Percentiles rank a stretch among this genome's conserved stretches.
phyloP scores from a whole-genome alignment of 2,888 invertebrate genomes.

The Zaprionus obscuricornis region DNA sequence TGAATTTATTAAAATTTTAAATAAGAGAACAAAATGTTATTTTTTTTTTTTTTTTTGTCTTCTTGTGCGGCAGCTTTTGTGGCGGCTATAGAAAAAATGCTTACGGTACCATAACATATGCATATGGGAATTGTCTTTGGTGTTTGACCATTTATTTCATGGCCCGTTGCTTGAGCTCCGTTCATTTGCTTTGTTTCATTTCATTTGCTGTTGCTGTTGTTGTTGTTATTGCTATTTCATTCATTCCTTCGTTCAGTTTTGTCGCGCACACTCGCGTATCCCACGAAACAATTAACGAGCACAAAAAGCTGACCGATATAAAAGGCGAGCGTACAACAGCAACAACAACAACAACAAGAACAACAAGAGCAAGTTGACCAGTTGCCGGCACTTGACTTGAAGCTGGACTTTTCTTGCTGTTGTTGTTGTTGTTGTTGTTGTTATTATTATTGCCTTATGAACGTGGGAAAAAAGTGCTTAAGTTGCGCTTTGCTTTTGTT shows the following conservation, averaged over 20 bases:
- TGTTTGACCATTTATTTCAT: conserved; percentile 13
- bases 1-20: too few relatives aligned
- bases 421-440: conserved; percentile 24
- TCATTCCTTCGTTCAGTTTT: too few relatives aligned
- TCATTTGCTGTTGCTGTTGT: too few relatives aligned
- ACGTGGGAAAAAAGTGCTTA: conserved; percentile 72
- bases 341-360: conserved; percentile 21
- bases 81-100: too few relatives aligned
- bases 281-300: conserved; percentile 65
- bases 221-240: too few relatives aligned
- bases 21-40: too few relatives aligned
- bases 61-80: too few relatives aligned
- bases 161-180: conserved; percentile 13
- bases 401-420: conserved; percentile 33
- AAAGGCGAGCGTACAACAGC: conserved; percentile 7
- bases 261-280: conserved; percentile 63
- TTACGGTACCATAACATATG: conserved; percentile 30
- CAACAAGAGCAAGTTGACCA: conserved; percentile 39
- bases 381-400: conserved; percentile 61
- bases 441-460: conserved; percentile 49
- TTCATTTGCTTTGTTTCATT: conserved; percentile 11
- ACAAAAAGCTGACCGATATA: conserved; percentile 60
- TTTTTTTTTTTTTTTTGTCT: too few relatives aligned
- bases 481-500: conserved; percentile 44
- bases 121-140: conserved; percentile 25